Evolutionary conservation across 2,888 invertebrate species (phyloP).

Genomic region (Synanthedon formicaeformis): DNA sequence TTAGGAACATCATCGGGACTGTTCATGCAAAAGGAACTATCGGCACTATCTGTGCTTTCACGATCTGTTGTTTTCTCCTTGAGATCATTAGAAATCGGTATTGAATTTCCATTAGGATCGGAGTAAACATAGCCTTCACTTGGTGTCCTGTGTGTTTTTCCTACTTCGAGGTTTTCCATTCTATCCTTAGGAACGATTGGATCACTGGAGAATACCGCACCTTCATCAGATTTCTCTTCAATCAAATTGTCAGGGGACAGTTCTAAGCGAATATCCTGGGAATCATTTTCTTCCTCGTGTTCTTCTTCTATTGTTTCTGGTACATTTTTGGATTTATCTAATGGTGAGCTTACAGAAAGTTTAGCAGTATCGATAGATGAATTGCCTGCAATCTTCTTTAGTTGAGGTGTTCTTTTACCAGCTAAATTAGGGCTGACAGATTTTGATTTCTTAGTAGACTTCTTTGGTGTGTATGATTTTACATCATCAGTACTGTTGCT

Average conservation of each 20-base stretch:
- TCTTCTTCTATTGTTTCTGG: conserved; percentile 41
- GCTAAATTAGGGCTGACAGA: conserved; percentile 50
- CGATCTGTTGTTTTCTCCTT: conserved; percentile 48
- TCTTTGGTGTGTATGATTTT: conserved; percentile 44
- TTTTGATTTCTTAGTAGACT: conserved; percentile 43
- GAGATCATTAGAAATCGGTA: conserved; percentile 27
- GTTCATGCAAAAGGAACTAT: conserved; percentile 45
- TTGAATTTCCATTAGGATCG: conserved; percentile 33
- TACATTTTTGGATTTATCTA: conserved; percentile 18
- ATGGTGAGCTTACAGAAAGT: conserved; percentile 25
- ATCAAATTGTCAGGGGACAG: conserved; percentile 34
- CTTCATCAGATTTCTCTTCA: conserved; percentile 15
- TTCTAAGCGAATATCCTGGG: conserved; percentile 50
- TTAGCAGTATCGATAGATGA: conserved; percentile 10
- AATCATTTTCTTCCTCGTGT: conserved; percentile 42
- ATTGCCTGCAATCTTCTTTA: conserved; percentile 17
- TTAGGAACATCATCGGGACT: conserved; percentile 47
- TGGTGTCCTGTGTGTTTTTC: conserved; percentile 28
- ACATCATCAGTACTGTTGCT: conserved; percentile 49
- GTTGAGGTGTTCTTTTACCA: conserved; percentile 27
- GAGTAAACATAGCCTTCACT: conserved; percentile 45
- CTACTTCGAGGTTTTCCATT: conserved; percentile 30
- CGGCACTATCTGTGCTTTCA: conserved; percentile 57
- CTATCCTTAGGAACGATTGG: conserved; percentile 36
- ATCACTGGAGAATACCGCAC: conserved; percentile 32